Evolutionary conservation across 1,140 invertebrate genomes (phyloP), one percentile per base, ranked within the genome.

Genomic region (Archegozetes longisetosus): DNA sequence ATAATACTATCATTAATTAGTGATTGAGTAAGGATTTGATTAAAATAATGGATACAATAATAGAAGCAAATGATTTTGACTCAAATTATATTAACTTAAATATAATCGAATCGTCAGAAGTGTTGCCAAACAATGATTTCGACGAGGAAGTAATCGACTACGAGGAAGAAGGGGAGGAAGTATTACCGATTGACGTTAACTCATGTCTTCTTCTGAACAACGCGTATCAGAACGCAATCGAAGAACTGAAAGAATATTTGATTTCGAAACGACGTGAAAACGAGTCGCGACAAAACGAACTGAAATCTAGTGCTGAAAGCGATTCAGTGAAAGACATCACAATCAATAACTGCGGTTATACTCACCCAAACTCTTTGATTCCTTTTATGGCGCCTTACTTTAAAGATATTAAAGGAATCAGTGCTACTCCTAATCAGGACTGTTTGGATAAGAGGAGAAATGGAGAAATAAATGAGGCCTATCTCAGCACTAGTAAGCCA

Each of bases 301-400:
- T 60, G 24, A 1, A 40, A 23, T 25, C 4, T 14, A 22, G 13
- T 40, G n/a, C n/a, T 49, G 3, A 40, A 6, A 2, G n/a, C 27
- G 9, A 17, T 20, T 14, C 3, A 12, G 28, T 29, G 0, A 28
- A 53, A 23, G 48, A 52, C 48, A 24, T 17, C 6, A 17, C 4
- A 29, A 27, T 14, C 3, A 50, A 26, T 29, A 48, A 28, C 47
- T 14, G 22, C 22, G 13, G 53, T 55, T 48, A 14, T 48, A 56
- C 12, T 54, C 22, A 60, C 27, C 51, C 27, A 2, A 60, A 60
- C 49, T 64, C 61, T 2, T 49, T 58, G 23, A 20, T 58, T 6
- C 24, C 24, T 24, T 64, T 64, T 25, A 24, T 50, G 2, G 20
- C 50, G 22, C 62, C 62, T 13, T 64, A 62, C 24, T 58, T 64